Evolutionary conservation across 2,113 vertebrate genomes (phyloP).

Genomic region (Dolichotis patagonum): DNA sequence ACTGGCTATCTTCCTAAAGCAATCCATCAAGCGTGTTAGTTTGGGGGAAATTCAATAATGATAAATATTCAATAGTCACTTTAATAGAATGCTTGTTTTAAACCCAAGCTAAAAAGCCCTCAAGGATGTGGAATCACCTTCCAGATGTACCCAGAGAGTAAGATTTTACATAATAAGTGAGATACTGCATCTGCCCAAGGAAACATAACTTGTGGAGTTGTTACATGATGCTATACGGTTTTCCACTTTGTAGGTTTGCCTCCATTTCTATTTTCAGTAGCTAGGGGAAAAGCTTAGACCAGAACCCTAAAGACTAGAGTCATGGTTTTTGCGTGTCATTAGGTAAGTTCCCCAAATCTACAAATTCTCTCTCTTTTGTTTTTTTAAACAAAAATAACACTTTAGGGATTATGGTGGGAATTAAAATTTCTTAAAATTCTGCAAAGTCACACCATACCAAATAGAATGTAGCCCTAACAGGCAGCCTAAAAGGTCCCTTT

Average conservation of each 20-base stretch:
- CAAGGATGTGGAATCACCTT: not conserved
- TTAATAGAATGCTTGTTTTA: not conserved
- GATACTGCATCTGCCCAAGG: not conserved
- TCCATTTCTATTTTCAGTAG: not conserved
- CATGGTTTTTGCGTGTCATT: not conserved
- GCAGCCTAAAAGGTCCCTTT: not conserved
- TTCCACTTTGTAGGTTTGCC: not conserved
- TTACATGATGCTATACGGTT: not conserved
- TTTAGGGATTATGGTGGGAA: not conserved
- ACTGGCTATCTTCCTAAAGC: conserved; percentile 24
- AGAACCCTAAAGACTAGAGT: not conserved
- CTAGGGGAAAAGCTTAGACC: not conserved
- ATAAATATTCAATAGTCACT: conserved; percentile 44
- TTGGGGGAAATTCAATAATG: conserved; percentile 18
- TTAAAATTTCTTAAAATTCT: not conserved
- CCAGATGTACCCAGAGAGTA: not conserved
- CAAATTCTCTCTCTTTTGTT: not conserved
- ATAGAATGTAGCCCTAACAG: not conserved
- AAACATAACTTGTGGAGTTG: not conserved
- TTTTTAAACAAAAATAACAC: not conserved
- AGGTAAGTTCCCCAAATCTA: not conserved
- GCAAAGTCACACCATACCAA: not conserved
- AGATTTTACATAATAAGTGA: not conserved
- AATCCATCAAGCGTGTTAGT: not conserved
- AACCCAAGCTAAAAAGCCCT: not conserved